Percentiles rank a stretch among this genome's conserved stretches.
These are phyloP conservation scores for Zosterops lateralis DNA, from an alignment of 2,113 vertebrate genomes.

Conservation along the genomic window DNA sequence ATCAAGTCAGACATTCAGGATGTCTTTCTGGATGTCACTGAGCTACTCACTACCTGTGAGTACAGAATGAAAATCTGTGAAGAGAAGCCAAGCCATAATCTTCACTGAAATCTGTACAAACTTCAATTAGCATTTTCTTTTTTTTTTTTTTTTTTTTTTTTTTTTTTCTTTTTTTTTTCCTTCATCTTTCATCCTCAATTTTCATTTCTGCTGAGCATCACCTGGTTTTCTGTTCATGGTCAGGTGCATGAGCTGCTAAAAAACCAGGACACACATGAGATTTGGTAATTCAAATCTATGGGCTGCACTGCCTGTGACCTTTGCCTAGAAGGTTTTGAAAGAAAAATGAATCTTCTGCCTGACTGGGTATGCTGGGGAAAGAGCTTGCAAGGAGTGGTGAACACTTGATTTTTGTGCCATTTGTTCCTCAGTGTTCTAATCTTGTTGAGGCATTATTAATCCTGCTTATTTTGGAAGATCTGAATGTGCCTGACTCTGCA, in stretches of 20 bases:
- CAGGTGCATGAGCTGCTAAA: neutral
- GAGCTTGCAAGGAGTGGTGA: neutral
- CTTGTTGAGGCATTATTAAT: neutral
- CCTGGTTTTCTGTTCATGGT: neutral
- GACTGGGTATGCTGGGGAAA: neutral
- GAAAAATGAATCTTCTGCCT: neutral
- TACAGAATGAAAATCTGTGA: neutral
- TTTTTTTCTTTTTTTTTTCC: fast-evolving
- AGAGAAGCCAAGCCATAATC: neutral
- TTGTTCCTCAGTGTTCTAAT: neutral
- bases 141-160: neutral
- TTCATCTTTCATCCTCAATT: neutral
- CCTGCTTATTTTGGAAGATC: neutral
- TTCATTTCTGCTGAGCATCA: neutral
- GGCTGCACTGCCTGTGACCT: neutral
- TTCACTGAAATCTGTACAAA: neutral
- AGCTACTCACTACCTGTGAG: neutral
- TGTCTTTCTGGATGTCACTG: neutral
- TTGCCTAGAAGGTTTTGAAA: neutral
- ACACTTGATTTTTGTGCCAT: neutral
- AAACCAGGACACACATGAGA: neutral
- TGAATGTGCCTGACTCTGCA: neutral
- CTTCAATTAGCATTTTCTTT: neutral
- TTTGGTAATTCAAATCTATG: neutral
- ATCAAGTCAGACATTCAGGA: neutral